Base-by-base conservation (phyloP, 1,140 invertebrate species). In the Vanessa tameamea region DNA sequence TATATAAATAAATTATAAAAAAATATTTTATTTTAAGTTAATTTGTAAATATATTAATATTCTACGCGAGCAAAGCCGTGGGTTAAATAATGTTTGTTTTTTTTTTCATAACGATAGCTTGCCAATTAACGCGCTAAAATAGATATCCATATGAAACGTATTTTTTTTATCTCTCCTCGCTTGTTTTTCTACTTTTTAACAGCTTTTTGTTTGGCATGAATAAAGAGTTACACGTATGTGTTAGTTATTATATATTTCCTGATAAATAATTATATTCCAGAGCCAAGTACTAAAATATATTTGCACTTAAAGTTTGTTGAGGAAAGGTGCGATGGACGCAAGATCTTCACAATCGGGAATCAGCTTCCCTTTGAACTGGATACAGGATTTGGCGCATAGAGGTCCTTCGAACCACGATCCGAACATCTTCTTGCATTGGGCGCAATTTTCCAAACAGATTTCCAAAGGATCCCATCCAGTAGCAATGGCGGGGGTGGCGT, bases 381-480 rank as follows among this genome's bases (percentile, higher is more conserved):
- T 93, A 83, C 97, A 98, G 72, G 95, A 95, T 79, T 97, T 96
- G 0, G 96, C 97, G 84, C 97, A 98, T 0, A 95, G 94, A 64
- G 96, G 95, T 0, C 96, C 97, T 79, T 97, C 95, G 87, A 98
- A 98, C 92, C 96, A 97, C 0, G 95, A 94, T 0, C 96, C 97
- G 77, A 96, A 96, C 95, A 97, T 97, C 85, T 96, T 97, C 86
- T 97, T 97, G 89, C 97, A 97, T 83, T 97, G 97, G 0, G 96
- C 96, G 83, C 97, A 98, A 88, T 98, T 98, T 78, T 96, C 95
- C 47, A 97, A 95, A 85, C 97, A 97, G 31, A 96, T 93, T 48
- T 95, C 95, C 61, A 93, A 67, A 5, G 88, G 81, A 59, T 93
- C 91, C 78, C 90, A 93, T 48, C 89, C 86, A 68, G 83, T 87